Evolutionary conservation across 2,113 vertebrate genomes (phyloP).

Genomic region (Caranx melampygus): DNA sequence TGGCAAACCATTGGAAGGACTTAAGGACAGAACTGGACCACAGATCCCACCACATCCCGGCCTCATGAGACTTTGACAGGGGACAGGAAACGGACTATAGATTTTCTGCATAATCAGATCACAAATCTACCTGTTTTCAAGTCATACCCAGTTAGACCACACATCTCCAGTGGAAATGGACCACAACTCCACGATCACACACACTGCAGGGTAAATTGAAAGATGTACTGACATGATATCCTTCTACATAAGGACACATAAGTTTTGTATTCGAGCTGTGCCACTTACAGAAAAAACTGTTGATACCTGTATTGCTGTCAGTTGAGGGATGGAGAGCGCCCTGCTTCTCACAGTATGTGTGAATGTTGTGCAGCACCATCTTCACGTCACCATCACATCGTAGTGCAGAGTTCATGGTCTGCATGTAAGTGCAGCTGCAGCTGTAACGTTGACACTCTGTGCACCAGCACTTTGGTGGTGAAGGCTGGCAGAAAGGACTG

Average conservation of each 20-base stretch:
- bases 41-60: conserved; percentile 19
- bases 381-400: not conserved
- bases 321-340: no score
- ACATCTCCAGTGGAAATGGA: conserved; percentile 6
- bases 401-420: not conserved
- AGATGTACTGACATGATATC: conserved; percentile 3
- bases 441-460: conserved; percentile 2
- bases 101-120: not conserved
- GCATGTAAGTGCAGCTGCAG: not conserved
- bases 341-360: not conserved
- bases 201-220: not conserved
- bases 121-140: not conserved
- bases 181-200: conserved; percentile 2
- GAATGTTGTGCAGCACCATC: not conserved
- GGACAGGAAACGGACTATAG: conserved; percentile 13
- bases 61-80: no score
- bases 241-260: not conserved
- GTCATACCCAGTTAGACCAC: not conserved
- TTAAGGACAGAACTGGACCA: conserved; percentile 7
- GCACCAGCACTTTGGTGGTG: not conserved
- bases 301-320: conserved; percentile 8
- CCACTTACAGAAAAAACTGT: not conserved
- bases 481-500: not conserved
- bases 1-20: not conserved
- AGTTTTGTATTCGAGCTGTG: conserved; percentile 16